These are phyloP conservation scores for Amia ocellicauda DNA, from an alignment of 2,113 vertebrate genomes.

Conservation along the genomic window DNA sequence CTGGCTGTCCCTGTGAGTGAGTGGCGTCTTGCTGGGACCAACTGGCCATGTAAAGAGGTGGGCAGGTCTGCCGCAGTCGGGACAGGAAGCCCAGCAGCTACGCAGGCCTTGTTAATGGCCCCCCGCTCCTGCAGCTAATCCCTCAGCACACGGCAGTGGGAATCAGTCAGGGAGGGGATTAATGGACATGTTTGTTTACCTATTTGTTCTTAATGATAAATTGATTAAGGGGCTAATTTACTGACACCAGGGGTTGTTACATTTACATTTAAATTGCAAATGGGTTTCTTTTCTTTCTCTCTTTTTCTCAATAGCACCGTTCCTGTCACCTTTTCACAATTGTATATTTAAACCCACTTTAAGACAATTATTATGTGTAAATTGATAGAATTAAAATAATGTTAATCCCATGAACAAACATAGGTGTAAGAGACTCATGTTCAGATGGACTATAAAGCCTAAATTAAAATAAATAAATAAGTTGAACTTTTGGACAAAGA, in stretches of 20 bases:
- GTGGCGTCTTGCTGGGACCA: constrained; percentile 85
- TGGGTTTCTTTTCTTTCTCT: constrained; percentile 51
- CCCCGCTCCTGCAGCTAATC: constrained; percentile 46
- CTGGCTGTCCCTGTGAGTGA: constrained; percentile 68
- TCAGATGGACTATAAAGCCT: no score
- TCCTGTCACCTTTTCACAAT: no score
- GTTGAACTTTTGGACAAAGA: no score
- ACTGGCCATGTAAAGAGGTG: constrained; percentile 85
- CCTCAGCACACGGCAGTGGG: constrained; percentile 53
- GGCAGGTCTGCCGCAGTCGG: constrained; percentile 72
- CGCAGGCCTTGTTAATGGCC: constrained; percentile 34
- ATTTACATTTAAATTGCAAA: constrained; percentile 74
- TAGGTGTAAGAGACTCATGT: no score
- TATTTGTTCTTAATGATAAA: constrained; percentile 75
- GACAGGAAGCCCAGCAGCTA: constrained; percentile 56
- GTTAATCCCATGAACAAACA: no score
- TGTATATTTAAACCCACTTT: no score
- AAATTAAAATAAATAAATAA: no score
- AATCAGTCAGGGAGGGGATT: constrained; percentile 56
- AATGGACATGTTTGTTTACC: constrained; percentile 76
- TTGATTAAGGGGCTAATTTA: constrained; percentile 75
- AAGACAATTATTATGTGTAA: no score
- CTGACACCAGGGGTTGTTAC: constrained; percentile 74
- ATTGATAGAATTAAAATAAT: no score
- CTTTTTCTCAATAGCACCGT: neutral